These are phyloP conservation scores for Podarcis siculus DNA, from an alignment of 2,797 vertebrate genomes.

Conservation along the genomic window DNA sequence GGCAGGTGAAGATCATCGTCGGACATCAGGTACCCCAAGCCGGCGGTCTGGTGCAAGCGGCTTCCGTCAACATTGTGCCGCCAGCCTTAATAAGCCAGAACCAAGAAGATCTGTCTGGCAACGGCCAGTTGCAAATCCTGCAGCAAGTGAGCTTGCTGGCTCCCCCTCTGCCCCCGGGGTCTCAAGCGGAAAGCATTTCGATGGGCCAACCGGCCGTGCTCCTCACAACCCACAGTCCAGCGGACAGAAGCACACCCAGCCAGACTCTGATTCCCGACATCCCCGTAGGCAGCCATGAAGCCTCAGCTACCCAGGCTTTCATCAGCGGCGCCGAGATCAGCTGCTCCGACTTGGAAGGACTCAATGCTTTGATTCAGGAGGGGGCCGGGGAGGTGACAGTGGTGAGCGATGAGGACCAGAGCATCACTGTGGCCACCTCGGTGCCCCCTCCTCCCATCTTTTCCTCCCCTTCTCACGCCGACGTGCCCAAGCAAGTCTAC, in stretches of 20 bases:
- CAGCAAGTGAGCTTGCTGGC: constrained; percentile 91
- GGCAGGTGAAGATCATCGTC: constrained; percentile 91
- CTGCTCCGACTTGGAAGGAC: constrained; percentile 92
- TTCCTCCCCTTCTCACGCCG: constrained; percentile 70
- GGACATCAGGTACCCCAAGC: constrained; percentile 82
- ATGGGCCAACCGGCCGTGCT: constrained; percentile 84
- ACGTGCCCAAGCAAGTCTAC: constrained; percentile 76
- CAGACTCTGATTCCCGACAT: constrained; percentile 81
- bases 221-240: constrained; percentile 76
- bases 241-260: constrained; percentile 74
- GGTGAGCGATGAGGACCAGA: constrained; percentile 83
- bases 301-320: constrained; percentile 81
- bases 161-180: constrained; percentile 74
- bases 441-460: constrained; percentile 67
- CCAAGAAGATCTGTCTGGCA: constrained; percentile 68
- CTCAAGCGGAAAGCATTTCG: constrained; percentile 71
- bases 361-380: constrained; percentile 92
- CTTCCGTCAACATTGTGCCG: constrained; percentile 67
- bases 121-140: constrained; percentile 85
- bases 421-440: constrained; percentile 68
- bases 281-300: constrained; percentile 73
- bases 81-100: constrained; percentile 58
- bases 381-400: constrained; percentile 91
- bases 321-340: constrained; percentile 82
- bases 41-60: constrained; percentile 73